Evolutionary conservation across 2,113 vertebrate species (phyloP), one percentile per base, ranked within the genome.

Genomic region (Motacilla tschutschensis): DNA sequence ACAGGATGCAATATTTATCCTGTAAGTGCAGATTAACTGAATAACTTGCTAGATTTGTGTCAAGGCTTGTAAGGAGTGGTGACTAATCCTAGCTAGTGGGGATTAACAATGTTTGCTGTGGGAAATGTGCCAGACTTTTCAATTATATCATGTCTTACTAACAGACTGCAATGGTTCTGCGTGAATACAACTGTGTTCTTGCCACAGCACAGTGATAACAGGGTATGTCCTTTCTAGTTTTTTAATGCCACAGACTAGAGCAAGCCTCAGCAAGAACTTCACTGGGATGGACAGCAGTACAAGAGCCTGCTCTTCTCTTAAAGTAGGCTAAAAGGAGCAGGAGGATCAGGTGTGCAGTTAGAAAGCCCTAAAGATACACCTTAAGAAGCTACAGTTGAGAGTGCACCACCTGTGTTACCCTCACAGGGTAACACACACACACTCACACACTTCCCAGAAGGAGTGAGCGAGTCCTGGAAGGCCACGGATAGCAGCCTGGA

Each of bases 51-150:
- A 90, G 89, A 87, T 95, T 85, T 95, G 87, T 95, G 94, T 93
- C 94, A 93, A 88, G 92, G 83, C 91, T 93, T 95, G 93, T 94
- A 93, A 93, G 81, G 72, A 91, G 91, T 24, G 54, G 87, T 94
- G 94, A 95, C 94, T 96, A 96, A 96, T 95, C 92, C 87, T 74
- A 88, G 93, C 89, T 94, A 81, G 89, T 91, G 83, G 82, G 92
- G 91, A 95, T 93, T 95, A 95, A 85, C 94, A 79, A 91, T 87
- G 88, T 96, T 94, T 94, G 92, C 81, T 28, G 46, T 83, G 92
- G 94, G 89, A 93, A 90, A 93, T 77, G 59, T 77, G 93, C 93
- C 95, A 96, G 91, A 81, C 63, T 76, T 92, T 92, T 92, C 94
- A 93, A 91, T 93, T 95, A 91, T 93, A 93, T 88, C 72, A 40